These are phyloP conservation scores for Danio choprae DNA, from an alignment of 2,797 vertebrate species.

Conservation along the genomic window DNA sequence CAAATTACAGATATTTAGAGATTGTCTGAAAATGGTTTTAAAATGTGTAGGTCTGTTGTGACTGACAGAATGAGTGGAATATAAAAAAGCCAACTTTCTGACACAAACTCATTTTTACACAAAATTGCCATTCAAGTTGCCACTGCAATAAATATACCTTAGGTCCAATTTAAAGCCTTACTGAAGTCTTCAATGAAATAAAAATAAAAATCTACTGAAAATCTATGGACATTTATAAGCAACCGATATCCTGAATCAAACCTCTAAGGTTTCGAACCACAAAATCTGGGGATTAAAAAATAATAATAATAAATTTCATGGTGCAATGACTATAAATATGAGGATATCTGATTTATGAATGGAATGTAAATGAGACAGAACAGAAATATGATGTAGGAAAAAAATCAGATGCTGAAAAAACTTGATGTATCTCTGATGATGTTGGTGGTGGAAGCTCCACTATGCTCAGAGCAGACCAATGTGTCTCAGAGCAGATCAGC, in stretches of 20 bases:
- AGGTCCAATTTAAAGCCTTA: background rate
- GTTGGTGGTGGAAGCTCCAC: slow-evolving; percentile 49
- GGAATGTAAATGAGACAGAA: slow-evolving; percentile 25
- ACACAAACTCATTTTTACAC: background rate
- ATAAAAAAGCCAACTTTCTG: background rate
- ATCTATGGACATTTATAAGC: background rate
- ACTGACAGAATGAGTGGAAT: slow-evolving; percentile 14
- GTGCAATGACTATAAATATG: slow-evolving; percentile 4
- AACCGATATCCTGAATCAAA: background rate
- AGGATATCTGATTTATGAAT: slow-evolving; percentile 11
- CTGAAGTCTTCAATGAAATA: slow-evolving; percentile 12
- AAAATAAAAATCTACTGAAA: slow-evolving; percentile 7
- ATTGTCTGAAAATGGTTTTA: slow-evolving; percentile 55
- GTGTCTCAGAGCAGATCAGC: slow-evolving; percentile 58
- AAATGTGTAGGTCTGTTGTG: slow-evolving; percentile 11
- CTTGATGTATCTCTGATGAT: slow-evolving; percentile 22
- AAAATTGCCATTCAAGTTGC: slow-evolving; percentile 14
- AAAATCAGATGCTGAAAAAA: slow-evolving; percentile 35
- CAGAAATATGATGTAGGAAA: slow-evolving; percentile 17
- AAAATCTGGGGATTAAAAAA: slow-evolving; percentile 1
- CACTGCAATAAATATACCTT: background rate
- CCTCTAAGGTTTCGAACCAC: background rate
- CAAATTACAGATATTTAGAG: slow-evolving; percentile 48
- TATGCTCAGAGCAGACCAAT: slow-evolving; percentile 58
- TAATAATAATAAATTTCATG: no score